Percentiles rank a stretch among this genome's conserved stretches.
These are phyloP conservation scores for Alouatta palliata DNA, from an alignment of 2,113 vertebrate genomes.

Conservation along the genomic window DNA sequence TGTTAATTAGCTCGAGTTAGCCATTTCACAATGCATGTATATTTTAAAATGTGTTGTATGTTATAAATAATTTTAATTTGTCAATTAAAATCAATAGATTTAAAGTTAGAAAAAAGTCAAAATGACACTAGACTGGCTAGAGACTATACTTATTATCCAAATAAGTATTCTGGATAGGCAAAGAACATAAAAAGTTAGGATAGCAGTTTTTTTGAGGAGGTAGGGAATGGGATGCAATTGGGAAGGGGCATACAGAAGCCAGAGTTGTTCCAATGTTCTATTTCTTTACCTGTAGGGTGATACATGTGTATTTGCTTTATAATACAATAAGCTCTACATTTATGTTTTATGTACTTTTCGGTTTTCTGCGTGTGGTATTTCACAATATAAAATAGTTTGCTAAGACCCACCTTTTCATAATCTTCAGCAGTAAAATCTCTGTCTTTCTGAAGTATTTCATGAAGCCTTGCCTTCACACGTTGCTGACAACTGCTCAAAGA, in stretches of 20 bases:
- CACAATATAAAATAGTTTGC: not conserved
- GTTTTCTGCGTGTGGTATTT: not conserved
- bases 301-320: not conserved
- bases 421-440: slow-evolving; percentile 91
- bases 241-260: not conserved
- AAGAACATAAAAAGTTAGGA: not conserved
- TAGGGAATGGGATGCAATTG: not conserved
- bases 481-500: slow-evolving; percentile 93
- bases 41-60: not conserved
- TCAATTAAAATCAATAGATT: not conserved
- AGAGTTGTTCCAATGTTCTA: not conserved
- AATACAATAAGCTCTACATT: not conserved
- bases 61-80: not conserved
- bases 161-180: not conserved
- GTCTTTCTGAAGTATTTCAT: slow-evolving; percentile 93
- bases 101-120: not conserved
- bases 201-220: not conserved
- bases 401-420: slow-evolving; percentile 88
- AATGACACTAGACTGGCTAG: not conserved
- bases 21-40: not conserved
- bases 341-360: not conserved
- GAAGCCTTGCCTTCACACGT: slow-evolving; percentile 91
- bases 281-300: not conserved
- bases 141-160: not conserved
- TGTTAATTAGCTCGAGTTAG: not conserved